phyloP scores from a whole-genome alignment of 2,888 invertebrate species.

The Apamea crenata region DNA sequence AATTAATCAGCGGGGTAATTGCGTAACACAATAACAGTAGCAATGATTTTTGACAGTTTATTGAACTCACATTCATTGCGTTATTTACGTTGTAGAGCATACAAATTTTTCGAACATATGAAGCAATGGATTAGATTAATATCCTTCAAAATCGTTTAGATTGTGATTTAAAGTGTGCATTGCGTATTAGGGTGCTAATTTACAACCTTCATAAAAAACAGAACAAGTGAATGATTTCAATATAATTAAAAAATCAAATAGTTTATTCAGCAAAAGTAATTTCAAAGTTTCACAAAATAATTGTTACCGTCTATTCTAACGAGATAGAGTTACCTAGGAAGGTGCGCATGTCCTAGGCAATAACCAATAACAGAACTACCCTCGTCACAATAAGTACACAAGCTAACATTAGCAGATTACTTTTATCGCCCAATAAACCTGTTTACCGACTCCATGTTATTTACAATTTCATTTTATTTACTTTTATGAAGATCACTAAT shows the following conservation, averaged over 20 bases:
- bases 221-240: background rate
- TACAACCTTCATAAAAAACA: background rate
- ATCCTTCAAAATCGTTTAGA: background rate
- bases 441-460: constrained; percentile 61
- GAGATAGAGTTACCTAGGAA: background rate
- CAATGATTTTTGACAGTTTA: background rate
- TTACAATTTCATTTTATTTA: constrained; percentile 67
- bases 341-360: background rate
- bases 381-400: constrained; percentile 12
- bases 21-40: background rate
- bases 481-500: constrained; percentile 65
- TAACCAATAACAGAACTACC: background rate
- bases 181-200: too few species aligned
- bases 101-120: too few species aligned
- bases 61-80: background rate
- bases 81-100: background rate
- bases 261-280: background rate
- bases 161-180: background rate
- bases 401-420: constrained; percentile 53
- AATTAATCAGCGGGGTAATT: background rate
- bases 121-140: background rate
- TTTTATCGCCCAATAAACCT: constrained; percentile 59
- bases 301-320: background rate
- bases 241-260: background rate
- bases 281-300: background rate